phyloP scores from a whole-genome alignment of 2,113 vertebrate genomes.

The Alexandromys fortis region DNA sequence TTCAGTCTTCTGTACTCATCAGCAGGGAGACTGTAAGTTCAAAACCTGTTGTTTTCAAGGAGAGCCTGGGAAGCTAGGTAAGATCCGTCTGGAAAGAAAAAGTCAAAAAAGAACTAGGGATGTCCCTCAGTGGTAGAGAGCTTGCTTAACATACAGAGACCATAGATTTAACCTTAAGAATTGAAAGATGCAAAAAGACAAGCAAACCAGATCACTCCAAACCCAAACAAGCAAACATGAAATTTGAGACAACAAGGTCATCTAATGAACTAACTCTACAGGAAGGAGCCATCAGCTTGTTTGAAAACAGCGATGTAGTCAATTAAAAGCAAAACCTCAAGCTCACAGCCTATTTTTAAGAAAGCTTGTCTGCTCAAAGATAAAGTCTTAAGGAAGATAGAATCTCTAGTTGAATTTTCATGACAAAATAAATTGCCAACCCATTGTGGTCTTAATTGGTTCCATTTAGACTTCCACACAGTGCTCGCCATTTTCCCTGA shows the following conservation, averaged over 20 bases:
- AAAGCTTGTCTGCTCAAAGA: background rate
- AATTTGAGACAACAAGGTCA: background rate
- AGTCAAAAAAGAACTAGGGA: no score
- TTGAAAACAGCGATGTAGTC: background rate
- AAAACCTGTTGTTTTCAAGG: background rate
- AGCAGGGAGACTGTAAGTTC: background rate
- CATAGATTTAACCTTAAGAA: background rate
- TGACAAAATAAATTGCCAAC: conserved; percentile 13
- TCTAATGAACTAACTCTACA: background rate
- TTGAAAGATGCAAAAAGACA: no score
- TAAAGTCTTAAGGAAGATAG: background rate
- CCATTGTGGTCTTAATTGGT: background rate
- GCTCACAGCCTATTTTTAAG: background rate
- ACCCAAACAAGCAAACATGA: background rate
- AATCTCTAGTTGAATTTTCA: conserved; percentile 23
- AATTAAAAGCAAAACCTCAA: background rate
- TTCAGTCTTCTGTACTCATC: background rate
- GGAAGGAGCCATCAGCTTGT: background rate
- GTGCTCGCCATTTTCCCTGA: conserved; percentile 11
- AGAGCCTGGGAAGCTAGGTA: background rate
- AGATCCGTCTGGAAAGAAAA: background rate
- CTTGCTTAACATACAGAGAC: background rate
- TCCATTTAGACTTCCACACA: background rate
- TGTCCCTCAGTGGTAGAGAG: background rate
- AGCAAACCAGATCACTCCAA: background rate